Evolutionary conservation across 2,888 invertebrate genomes (phyloP).

Genomic region (Ernsta delagoae): DNA sequence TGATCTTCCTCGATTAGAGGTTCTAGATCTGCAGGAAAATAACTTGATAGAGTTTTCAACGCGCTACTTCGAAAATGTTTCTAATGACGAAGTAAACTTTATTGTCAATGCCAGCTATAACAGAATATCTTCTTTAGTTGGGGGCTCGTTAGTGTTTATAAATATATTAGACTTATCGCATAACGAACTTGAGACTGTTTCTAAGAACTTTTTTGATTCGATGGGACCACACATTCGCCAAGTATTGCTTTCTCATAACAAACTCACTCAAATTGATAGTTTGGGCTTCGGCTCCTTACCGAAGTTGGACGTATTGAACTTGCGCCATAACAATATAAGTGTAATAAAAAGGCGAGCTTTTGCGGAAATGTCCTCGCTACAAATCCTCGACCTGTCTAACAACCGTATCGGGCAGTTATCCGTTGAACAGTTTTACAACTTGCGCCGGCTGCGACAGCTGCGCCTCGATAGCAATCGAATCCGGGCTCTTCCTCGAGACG

Average conservation of each 20-base stretch:
- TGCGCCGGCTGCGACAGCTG: conserved; percentile 87
- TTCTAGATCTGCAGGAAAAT: conserved; percentile 91
- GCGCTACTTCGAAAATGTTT: conserved; percentile 86
- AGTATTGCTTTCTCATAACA: conserved; percentile 86
- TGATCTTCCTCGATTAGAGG: conserved; percentile 87
- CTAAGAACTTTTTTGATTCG: conserved; percentile 84
- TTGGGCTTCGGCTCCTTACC: conserved; percentile 54
- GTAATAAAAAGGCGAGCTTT: conserved; percentile 88
- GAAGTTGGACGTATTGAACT: conserved; percentile 71
- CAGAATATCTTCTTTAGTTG: conserved; percentile 68
- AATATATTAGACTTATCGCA: conserved; percentile 87
- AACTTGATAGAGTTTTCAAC: conserved; percentile 86
- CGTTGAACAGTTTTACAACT: conserved; percentile 72
- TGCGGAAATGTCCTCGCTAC: conserved; percentile 65
- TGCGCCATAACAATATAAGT: conserved; percentile 88
- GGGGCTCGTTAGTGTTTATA: conserved; percentile 71
- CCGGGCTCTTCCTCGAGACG: conserved; percentile 89
- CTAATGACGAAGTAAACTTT: conserved; percentile 84
- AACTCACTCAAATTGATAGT: conserved; percentile 70
- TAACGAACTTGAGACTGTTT: conserved; percentile 85
- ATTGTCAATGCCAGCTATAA: conserved; percentile 90
- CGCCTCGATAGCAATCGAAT: conserved; percentile 88
- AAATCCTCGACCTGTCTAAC: conserved; percentile 59
- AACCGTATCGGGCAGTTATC: conserved; percentile 56
- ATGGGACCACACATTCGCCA: conserved; percentile 55